Percentiles rank a stretch among this genome's conserved stretches.
phyloP scores from a whole-genome alignment of 2,797 vertebrate genomes.

The Botia kubotai region DNA sequence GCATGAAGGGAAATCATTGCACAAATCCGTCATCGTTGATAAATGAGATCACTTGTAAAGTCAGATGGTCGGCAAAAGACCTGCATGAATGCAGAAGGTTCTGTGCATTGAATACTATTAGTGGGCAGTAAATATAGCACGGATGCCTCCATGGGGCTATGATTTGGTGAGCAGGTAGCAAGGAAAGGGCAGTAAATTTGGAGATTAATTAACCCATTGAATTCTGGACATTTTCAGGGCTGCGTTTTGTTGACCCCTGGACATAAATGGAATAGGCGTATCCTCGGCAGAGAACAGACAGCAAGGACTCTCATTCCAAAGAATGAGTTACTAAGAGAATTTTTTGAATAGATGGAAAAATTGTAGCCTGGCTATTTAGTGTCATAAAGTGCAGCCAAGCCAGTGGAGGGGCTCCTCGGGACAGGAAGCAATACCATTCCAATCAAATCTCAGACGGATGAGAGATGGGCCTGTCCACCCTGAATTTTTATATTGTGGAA shows the following conservation, averaged over 20 bases:
- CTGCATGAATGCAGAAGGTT: constrained; percentile 62
- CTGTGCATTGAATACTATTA: constrained; percentile 88
- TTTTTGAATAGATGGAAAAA: constrained; percentile 98
- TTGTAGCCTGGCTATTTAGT: constrained; percentile 98
- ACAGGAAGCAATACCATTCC: constrained; percentile 99
- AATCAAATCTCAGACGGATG: constrained; percentile 99
- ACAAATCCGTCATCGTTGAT: constrained; percentile 92
- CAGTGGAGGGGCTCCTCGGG: constrained; percentile 94
- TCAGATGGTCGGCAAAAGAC: constrained; percentile 70
- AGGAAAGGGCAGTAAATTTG: constrained; percentile 90
- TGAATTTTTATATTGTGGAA: constrained; percentile 99
- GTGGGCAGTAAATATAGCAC: constrained; percentile 93
- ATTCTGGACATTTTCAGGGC: constrained; percentile 85
- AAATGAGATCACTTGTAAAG: constrained; percentile 83
- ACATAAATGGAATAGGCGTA: constrained; percentile 49
- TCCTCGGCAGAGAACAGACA: constrained; percentile 71
- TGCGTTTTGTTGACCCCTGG: constrained; percentile 78
- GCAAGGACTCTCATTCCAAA: constrained; percentile 83
- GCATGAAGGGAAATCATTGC: constrained; percentile 85
- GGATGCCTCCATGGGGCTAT: constrained; percentile 95
- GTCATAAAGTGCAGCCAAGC: constrained; percentile 96
- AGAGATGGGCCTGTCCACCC: constrained; percentile 99
- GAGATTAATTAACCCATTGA: constrained; percentile 97
- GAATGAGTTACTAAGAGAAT: constrained; percentile 99
- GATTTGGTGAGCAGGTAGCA: constrained; percentile 86